phyloP scores from a whole-genome alignment of 2,113 vertebrate species.

The Numida meleagris region DNA sequence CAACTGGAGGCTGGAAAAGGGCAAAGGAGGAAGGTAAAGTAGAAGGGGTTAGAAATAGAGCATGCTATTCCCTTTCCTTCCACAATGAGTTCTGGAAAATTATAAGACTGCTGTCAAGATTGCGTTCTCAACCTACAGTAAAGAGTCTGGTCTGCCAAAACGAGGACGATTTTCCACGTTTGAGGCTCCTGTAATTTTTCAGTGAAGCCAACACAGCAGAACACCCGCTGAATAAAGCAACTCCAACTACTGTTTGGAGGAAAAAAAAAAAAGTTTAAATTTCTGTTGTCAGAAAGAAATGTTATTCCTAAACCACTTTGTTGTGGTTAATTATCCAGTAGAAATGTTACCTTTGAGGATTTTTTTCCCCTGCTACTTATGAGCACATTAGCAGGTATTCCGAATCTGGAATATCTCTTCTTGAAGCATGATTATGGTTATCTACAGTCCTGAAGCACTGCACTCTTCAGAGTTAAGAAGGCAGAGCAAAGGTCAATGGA shows the following conservation, averaged over 20 bases:
- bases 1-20: not conserved
- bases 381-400: not conserved
- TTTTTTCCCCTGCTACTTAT: not conserved
- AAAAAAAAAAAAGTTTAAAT: not conserved
- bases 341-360: not conserved
- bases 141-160: not conserved
- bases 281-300: not conserved
- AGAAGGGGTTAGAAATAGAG: not conserved
- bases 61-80: not conserved
- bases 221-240: not conserved
- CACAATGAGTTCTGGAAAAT: not conserved
- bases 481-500: constrained; percentile 67
- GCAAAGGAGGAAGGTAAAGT: constrained; percentile 4
- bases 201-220: not conserved
- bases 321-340: not conserved
- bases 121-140: not conserved
- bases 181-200: not conserved
- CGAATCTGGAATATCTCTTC: constrained; percentile 62
- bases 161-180: not conserved
- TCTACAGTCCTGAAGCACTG: constrained; percentile 45
- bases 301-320: not conserved
- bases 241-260: not conserved
- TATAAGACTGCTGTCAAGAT: not conserved
- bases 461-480: constrained; percentile 69
- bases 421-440: constrained; percentile 46